Conservation (phyloP, 1,140 invertebrate genomes). For the Oscheius sp. region DNA sequence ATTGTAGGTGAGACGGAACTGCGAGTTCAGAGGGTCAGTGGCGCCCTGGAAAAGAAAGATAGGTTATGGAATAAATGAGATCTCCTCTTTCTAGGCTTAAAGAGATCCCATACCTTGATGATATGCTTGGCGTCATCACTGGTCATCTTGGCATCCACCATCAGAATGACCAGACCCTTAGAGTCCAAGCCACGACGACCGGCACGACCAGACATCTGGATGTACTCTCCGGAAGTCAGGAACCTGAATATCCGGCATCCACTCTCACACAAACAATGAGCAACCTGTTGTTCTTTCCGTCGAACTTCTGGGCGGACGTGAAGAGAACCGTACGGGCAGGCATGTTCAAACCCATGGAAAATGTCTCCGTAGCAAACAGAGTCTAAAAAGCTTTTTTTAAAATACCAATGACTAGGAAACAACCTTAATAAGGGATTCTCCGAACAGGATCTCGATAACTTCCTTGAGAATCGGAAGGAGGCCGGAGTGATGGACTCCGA, state of each 20-base stretch:
- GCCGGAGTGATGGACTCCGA: constrained; percentile 93
- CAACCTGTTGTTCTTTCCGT: constrained; percentile 91
- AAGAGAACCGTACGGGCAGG: constrained; percentile 97
- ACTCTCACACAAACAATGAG: constrained; percentile 62
- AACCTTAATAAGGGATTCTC: constrained; percentile 87
- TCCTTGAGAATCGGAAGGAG: constrained; percentile 95
- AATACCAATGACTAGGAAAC: not conserved
- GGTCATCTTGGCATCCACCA: constrained; percentile 95
- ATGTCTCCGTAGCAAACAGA: constrained; percentile 97
- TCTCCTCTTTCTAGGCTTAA: no score
- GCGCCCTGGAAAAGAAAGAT: constrained; percentile 67
- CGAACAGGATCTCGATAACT: constrained; percentile 96
- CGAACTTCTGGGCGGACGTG: constrained; percentile 89
- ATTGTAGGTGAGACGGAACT: constrained; percentile 98
- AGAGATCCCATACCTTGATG: constrained; percentile 69
- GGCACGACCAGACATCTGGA: constrained; percentile 98
- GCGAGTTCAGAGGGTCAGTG: constrained; percentile 93
- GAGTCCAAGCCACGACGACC: constrained; percentile 93
- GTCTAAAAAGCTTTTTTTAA: constrained; percentile 65
- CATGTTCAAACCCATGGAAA: constrained; percentile 99
- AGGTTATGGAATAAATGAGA: not conserved
- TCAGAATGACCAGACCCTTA: constrained; percentile 94
- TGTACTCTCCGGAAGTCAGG: constrained; percentile 91
- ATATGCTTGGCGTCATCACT: constrained; percentile 79
- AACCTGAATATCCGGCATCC: constrained; percentile 42